Evolutionary conservation across 2,888 invertebrate species (phyloP).

Genomic region (Drosophila borealis): DNA sequence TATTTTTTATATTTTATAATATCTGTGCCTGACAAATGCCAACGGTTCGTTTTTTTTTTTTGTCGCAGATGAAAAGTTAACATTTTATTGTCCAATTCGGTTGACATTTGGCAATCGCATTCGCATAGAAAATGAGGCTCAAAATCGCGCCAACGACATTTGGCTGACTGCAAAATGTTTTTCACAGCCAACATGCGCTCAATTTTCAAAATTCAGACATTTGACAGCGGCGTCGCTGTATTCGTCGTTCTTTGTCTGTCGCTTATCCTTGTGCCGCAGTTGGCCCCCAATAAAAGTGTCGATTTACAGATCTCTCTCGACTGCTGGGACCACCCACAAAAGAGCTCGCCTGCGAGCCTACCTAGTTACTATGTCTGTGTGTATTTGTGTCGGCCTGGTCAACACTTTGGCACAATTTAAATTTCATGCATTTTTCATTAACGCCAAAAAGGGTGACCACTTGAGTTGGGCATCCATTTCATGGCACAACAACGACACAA

Average conservation of each 20-base stretch:
- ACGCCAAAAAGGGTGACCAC: slow-evolving; percentile 64
- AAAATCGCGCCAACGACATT: slow-evolving; percentile 45
- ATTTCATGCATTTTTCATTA: slow-evolving; percentile 84
- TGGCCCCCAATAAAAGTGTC: slow-evolving; percentile 60
- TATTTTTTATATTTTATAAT: slow-evolving; percentile 10
- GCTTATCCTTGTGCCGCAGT: neutral
- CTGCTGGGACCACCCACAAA: slow-evolving; percentile 39
- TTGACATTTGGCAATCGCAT: slow-evolving; percentile 76
- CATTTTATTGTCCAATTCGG: slow-evolving; percentile 79
- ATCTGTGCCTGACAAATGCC: slow-evolving; percentile 24
- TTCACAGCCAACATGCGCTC: slow-evolving; percentile 26
- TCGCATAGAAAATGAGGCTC: slow-evolving; percentile 76
- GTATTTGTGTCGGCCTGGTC: slow-evolving; percentile 34
- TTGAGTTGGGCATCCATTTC: slow-evolving; percentile 48
- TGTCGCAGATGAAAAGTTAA: slow-evolving; percentile 67
- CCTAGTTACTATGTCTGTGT: neutral
- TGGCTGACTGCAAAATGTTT: slow-evolving; percentile 37
- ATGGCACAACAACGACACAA: slow-evolving; percentile 29
- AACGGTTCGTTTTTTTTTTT: slow-evolving; percentile 26
- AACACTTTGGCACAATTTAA: slow-evolving; percentile 80
- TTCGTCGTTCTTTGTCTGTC: slow-evolving; percentile 43
- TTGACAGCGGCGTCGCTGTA: slow-evolving; percentile 66
- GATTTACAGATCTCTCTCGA: slow-evolving; percentile 46
- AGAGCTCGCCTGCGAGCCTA: slow-evolving; percentile 1
- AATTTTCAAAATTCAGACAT: slow-evolving; percentile 61